Percentiles rank a stretch among this genome's conserved stretches.
Conservation (phyloP, 2,888 invertebrate species). For the Crocallis elinguaria region DNA sequence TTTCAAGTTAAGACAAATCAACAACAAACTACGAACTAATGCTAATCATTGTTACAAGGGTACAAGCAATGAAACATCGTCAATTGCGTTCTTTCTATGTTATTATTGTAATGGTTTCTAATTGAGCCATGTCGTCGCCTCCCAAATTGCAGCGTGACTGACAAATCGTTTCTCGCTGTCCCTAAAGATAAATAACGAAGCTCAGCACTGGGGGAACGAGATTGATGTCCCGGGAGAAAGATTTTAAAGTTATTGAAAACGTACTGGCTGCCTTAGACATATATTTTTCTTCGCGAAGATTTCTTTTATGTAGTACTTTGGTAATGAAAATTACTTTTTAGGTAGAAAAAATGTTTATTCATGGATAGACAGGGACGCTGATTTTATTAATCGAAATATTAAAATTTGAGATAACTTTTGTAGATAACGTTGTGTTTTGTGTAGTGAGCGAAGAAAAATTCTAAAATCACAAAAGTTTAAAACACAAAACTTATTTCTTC, state of each 20-base stretch:
- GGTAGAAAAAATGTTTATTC: too few species aligned
- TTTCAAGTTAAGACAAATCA: too few species aligned
- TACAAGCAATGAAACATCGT: neutral
- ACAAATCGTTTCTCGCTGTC: conserved; percentile 56
- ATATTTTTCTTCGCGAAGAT: neutral
- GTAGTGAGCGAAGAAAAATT: too few species aligned
- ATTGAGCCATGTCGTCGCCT: conserved; percentile 31
- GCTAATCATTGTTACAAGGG: neutral
- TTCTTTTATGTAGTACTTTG: too few species aligned
- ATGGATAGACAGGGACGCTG: too few species aligned
- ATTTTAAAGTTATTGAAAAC: conserved; percentile 74
- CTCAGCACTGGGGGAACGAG: conserved; percentile 63
- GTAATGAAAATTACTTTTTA: too few species aligned
- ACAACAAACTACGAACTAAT: too few species aligned
- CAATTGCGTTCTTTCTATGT: neutral
- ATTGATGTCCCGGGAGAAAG: conserved; percentile 71
- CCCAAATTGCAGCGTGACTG: conserved; percentile 41
- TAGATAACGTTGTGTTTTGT: too few species aligned
- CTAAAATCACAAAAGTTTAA: too few species aligned
- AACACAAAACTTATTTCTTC: too few species aligned
- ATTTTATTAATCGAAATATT: too few species aligned
- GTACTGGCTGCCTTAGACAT: neutral
- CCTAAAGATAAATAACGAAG: conserved; percentile 59
- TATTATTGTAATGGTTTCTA: conserved; percentile 29
- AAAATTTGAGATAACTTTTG: too few species aligned